A percentile compares a stretch with the other conserved stretches of the same genome.
Evolutionary conservation across 2,797 vertebrate genomes (phyloP).

Genomic region (Chanos chanos): DNA sequence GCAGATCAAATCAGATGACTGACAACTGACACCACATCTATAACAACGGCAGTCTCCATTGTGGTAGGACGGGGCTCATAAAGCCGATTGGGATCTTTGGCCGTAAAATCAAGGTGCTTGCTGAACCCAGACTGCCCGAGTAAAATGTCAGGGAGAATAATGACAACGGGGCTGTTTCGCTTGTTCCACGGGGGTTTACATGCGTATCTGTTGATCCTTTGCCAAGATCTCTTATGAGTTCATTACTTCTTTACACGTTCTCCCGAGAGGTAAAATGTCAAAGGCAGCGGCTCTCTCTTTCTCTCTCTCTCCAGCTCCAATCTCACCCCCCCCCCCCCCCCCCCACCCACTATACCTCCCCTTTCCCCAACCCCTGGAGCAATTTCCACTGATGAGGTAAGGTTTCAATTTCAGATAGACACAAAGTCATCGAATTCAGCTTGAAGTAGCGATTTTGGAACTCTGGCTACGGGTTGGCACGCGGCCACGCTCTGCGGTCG

Average conservation of each 20-base stretch:
- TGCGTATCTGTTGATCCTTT: slow-evolving; percentile 34
- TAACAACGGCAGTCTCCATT: neutral
- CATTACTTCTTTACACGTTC: slow-evolving; percentile 49
- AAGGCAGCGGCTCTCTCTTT: slow-evolving; percentile 14
- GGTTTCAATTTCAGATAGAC: slow-evolving; percentile 37
- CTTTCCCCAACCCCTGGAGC: too few relatives aligned
- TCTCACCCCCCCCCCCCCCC: neutral
- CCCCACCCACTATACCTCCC: slow-evolving; percentile 7
- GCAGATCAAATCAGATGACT: too few relatives aligned
- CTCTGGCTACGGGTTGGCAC: too few relatives aligned
- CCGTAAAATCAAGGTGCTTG: slow-evolving; percentile 26
- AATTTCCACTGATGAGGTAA: slow-evolving; percentile 38
- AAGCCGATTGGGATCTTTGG: slow-evolving; percentile 33
- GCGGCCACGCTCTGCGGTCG: neutral
- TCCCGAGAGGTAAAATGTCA: slow-evolving; percentile 38
- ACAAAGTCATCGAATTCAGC: slow-evolving; percentile 34
- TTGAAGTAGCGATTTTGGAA: slow-evolving; percentile 24
- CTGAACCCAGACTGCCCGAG: slow-evolving; percentile 21
- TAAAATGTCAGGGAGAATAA: slow-evolving; percentile 51
- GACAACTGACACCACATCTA: neutral
- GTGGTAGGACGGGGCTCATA: neutral
- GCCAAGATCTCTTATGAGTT: slow-evolving; percentile 34
- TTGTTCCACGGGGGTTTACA: slow-evolving; percentile 43
- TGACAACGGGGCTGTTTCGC: slow-evolving; percentile 34
- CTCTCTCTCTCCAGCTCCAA: slow-evolving; percentile 1